Conservation (phyloP, 2,888 invertebrate species). For the Spatulosminthurus flaviceps region DNA sequence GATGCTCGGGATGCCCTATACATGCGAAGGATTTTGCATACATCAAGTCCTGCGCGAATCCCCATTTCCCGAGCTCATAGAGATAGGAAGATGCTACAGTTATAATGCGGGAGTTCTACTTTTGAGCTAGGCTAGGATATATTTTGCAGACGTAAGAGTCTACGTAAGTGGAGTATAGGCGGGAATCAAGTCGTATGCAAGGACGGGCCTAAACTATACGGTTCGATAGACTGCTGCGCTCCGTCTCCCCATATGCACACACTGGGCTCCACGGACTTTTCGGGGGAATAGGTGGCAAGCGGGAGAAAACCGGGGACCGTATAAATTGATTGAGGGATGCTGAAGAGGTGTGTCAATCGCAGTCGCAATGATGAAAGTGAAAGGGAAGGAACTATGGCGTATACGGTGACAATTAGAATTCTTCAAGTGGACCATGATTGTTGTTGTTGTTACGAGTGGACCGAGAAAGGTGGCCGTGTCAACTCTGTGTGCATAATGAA, state of each 20-base stretch:
- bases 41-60: background rate
- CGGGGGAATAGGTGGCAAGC: slow-evolving; percentile 39
- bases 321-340: slow-evolving; percentile 46
- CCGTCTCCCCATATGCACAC: slow-evolving; percentile 1
- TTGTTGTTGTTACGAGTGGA: slow-evolving; percentile 43
- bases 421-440: slow-evolving; percentile 35
- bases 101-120: slow-evolving; percentile 27
- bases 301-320: slow-evolving; percentile 44
- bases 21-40: slow-evolving; percentile 21
- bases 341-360: slow-evolving; percentile 64
- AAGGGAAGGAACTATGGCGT: slow-evolving; percentile 64
- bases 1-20: background rate
- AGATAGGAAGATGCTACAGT: slow-evolving; percentile 24
- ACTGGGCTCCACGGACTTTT: background rate
- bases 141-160: slow-evolving; percentile 42
- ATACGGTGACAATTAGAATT: slow-evolving; percentile 55
- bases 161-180: slow-evolving; percentile 40
- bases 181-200: slow-evolving; percentile 6
- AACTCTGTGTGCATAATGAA: slow-evolving; percentile 45
- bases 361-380: slow-evolving; percentile 64
- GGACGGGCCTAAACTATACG: slow-evolving; percentile 15
- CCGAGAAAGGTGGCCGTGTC: slow-evolving; percentile 48
- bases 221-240: slow-evolving; percentile 8
- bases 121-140: slow-evolving; percentile 1
- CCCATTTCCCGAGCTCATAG: background rate